These are phyloP conservation scores for Bembecia ichneumoniformis DNA, from an alignment of 2,888 invertebrate species.

Conservation along the genomic window DNA sequence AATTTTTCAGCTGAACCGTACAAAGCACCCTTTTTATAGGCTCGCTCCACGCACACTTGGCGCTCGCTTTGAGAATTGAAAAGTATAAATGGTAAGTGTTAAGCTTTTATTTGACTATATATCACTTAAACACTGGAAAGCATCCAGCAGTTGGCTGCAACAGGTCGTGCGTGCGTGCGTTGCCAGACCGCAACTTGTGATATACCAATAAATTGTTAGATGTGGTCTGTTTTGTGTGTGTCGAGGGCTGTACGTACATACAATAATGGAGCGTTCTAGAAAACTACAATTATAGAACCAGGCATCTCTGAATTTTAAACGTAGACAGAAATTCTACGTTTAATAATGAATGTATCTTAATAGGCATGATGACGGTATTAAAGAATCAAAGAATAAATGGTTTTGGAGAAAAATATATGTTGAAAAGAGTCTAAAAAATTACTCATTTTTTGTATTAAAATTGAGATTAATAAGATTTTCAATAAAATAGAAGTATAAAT, in stretches of 20 bases:
- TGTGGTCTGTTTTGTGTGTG: background rate
- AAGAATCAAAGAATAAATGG: too few relatives aligned
- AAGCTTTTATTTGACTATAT: slow-evolving; percentile 58
- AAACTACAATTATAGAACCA: too few relatives aligned
- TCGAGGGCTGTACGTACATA: background rate
- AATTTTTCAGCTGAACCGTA: background rate
- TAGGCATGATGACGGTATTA: too few relatives aligned
- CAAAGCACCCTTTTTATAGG: background rate
- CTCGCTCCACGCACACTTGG: slow-evolving; percentile 38
- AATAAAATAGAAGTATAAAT: too few relatives aligned
- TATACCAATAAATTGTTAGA: slow-evolving; percentile 9
- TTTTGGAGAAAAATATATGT: too few relatives aligned
- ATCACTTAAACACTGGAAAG: slow-evolving; percentile 57
- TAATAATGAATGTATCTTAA: too few relatives aligned
- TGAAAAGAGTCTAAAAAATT: too few relatives aligned
- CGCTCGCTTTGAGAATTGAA: slow-evolving; percentile 57
- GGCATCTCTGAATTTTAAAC: too few relatives aligned
- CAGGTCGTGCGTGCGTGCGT: slow-evolving; percentile 46
- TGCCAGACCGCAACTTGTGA: slow-evolving; percentile 14
- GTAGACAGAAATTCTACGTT: too few relatives aligned
- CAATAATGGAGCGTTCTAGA: too few relatives aligned
- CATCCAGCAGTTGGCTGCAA: slow-evolving; percentile 47
- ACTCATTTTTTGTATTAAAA: too few relatives aligned
- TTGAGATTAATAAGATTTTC: too few relatives aligned
- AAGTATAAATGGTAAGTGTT: slow-evolving; percentile 68